Evolutionary conservation across 2,888 invertebrate genomes (phyloP).

Genomic region (Eristalinus sepulchralis): DNA sequence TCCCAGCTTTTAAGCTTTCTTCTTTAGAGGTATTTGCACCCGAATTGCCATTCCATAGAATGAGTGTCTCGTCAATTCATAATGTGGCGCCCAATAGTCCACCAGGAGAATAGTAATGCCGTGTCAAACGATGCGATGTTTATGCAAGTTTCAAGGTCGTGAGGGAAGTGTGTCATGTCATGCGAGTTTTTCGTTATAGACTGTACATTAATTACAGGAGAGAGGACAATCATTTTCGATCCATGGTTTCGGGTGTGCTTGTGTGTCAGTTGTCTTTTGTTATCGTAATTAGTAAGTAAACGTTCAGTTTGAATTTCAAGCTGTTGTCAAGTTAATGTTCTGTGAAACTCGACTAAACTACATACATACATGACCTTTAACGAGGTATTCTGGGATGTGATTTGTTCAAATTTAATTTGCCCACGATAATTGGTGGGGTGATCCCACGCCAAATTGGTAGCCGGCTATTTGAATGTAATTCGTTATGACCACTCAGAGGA

Average conservation of each 20-base stretch:
- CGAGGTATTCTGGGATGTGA: not conserved
- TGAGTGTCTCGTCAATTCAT: not conserved
- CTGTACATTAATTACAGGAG: conserved; percentile 3
- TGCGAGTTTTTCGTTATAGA: not conserved
- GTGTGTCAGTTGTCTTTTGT: not conserved
- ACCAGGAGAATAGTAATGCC: not conserved
- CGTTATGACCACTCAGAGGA: no score
- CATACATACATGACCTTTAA: conserved; percentile 8
- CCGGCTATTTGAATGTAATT: not conserved
- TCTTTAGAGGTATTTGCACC: not conserved
- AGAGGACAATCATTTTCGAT: not conserved
- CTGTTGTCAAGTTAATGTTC: not conserved
- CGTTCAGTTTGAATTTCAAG: not conserved
- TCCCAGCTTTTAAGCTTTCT: not conserved
- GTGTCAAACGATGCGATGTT: not conserved
- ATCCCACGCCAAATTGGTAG: not conserved
- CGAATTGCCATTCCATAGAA: not conserved
- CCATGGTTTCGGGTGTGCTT: not conserved
- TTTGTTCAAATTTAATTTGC: not conserved
- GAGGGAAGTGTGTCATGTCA: conserved; percentile 1
- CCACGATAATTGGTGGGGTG: not conserved
- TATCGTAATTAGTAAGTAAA: not conserved
- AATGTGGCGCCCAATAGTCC: conserved; percentile 7
- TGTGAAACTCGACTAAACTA: conserved; percentile 3
- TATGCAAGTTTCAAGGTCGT: conserved; percentile 14